Percentiles rank a stretch among this genome's conserved stretches.
phyloP scores from a whole-genome alignment of 1,140 invertebrate species.

The Ephestia elutella region DNA sequence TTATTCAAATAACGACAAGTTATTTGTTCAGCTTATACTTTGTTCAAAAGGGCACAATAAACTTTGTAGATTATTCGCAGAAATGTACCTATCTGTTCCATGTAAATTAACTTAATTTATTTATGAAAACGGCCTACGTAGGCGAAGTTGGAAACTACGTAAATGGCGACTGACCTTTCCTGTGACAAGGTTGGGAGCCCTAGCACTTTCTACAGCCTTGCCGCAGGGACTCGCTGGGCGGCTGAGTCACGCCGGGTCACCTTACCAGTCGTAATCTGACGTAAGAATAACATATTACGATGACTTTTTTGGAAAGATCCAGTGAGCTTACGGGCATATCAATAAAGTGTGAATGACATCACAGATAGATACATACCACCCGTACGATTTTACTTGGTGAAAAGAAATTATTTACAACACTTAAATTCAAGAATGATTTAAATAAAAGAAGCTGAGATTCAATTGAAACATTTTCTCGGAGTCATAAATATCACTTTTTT shows the following conservation, averaged over 20 bases:
- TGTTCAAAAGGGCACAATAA: background rate
- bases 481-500: background rate
- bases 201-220: conserved; percentile 23
- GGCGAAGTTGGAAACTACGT: conserved; percentile 3
- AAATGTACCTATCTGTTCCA: conserved; percentile 3
- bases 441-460: background rate
- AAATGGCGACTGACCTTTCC: conserved; percentile 22
- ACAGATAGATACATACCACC: background rate
- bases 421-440: background rate
- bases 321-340: background rate
- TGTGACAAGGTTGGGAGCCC: conserved; percentile 6
- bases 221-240: conserved; percentile 9
- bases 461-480: background rate
- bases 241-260: conserved; percentile 30
- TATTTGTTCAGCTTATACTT: conserved; percentile 2
- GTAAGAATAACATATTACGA: conserved; percentile 28
- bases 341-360: background rate
- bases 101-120: conserved; percentile 10
- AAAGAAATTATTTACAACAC: too few relatives aligned
- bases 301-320: conserved; percentile 8
- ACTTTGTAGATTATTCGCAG: conserved; percentile 3
- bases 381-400: background rate
- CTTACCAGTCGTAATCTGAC: conserved; percentile 27
- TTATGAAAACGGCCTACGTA: conserved; percentile 7
- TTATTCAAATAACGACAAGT: conserved; percentile 3